These are phyloP conservation scores for Camelus bactrianus DNA, from an alignment of 2,113 vertebrate genomes.

Conservation along the genomic window DNA sequence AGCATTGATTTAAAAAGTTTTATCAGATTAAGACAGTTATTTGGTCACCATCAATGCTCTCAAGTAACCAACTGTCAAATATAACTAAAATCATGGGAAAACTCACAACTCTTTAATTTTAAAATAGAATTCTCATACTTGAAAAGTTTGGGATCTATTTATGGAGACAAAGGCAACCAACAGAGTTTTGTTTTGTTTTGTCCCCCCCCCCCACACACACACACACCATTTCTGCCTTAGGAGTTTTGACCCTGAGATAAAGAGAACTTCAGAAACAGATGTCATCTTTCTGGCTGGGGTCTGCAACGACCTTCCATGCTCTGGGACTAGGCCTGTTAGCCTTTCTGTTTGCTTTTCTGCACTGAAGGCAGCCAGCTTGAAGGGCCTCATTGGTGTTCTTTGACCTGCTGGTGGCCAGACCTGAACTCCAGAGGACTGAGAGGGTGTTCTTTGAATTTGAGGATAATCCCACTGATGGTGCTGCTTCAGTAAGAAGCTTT, in stretches of 20 bases:
- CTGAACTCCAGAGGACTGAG: neutral
- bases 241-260: constrained; percentile 6
- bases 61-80: neutral
- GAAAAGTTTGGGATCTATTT: neutral
- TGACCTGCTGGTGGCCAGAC: neutral
- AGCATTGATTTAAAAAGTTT: neutral
- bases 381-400: neutral
- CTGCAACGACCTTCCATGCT: neutral
- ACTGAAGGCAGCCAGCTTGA: neutral
- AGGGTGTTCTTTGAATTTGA: neutral
- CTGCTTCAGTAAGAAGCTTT: neutral
- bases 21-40: neutral
- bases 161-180: neutral
- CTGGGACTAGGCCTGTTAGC: neutral
- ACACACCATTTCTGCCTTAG: neutral
- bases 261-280: constrained; percentile 14
- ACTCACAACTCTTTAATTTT: neutral
- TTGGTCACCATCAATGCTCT: neutral
- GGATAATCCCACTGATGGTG: neutral
- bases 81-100: neutral
- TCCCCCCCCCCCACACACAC: too few species aligned
- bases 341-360: neutral
- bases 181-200: neutral
- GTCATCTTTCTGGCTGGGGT: neutral
- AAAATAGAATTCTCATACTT: neutral